Conservation (phyloP, 1,140 invertebrate species). For the Drosophila quadrilineata region DNA sequence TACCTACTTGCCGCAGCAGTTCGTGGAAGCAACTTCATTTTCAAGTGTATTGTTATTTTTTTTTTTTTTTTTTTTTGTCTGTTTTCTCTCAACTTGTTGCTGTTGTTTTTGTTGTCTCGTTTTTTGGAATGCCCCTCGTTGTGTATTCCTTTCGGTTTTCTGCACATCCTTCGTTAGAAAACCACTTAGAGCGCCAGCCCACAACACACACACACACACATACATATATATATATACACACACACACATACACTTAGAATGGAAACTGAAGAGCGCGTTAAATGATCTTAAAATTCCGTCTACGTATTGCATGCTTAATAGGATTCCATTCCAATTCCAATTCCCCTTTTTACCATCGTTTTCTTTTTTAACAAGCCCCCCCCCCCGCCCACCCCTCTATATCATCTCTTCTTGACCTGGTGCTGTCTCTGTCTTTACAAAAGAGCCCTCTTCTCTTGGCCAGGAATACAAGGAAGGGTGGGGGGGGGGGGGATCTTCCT, state of each 20-base stretch:
- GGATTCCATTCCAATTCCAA: constrained; percentile 56
- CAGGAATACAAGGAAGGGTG: neutral
- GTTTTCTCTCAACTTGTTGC: too few species aligned
- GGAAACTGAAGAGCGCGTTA: constrained; percentile 2
- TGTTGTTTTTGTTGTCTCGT: too few species aligned
- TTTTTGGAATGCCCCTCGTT: constrained; percentile 16
- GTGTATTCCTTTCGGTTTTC: constrained; percentile 9
- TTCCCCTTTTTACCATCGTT: neutral
- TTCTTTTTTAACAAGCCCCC: neutral
- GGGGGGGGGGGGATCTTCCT: too few species aligned
- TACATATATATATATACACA: neutral
- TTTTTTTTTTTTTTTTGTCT: constrained; percentile 6
- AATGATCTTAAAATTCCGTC: constrained; percentile 66
- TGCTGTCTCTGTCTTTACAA: neutral
- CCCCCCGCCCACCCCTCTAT: neutral
- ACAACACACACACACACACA: neutral
- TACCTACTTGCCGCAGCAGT: constrained; percentile 5
- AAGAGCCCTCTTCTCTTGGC: neutral
- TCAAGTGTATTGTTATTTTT: constrained; percentile 6
- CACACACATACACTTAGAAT: neutral
- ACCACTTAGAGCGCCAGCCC: constrained; percentile 37
- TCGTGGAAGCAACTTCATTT: constrained; percentile 39
- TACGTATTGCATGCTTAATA: constrained; percentile 67
- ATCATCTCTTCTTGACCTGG: too few species aligned
- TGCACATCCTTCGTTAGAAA: constrained; percentile 48